phyloP scores from a whole-genome alignment of 2,113 vertebrate genomes.

The Daubentonia madagascariensis region DNA sequence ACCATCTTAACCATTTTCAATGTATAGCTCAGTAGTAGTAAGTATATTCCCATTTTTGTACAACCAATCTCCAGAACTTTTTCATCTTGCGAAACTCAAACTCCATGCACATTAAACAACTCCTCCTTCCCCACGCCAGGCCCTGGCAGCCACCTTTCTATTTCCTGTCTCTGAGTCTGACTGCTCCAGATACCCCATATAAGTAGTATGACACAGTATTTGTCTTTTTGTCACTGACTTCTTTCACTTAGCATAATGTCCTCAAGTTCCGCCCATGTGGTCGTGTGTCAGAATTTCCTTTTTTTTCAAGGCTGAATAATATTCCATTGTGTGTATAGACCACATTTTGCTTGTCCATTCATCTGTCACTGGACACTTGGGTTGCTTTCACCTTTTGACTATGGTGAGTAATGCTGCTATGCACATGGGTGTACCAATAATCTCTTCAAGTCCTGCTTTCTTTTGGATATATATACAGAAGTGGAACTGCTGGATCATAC shows the following conservation, averaged over 20 bases:
- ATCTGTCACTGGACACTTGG: fast-evolving
- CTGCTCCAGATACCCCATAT: fast-evolving
- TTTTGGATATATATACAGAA: neutral
- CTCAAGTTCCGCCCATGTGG: neutral
- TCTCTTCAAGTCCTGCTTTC: neutral
- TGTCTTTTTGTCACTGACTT: neutral
- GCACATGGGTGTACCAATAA: fast-evolving
- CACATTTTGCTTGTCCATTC: neutral
- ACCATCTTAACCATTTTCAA: neutral
- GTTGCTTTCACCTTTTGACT: neutral
- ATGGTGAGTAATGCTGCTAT: fast-evolving
- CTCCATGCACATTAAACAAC: fast-evolving
- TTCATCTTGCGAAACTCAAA: neutral
- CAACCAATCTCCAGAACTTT: neutral
- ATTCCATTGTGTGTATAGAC: fast-evolving
- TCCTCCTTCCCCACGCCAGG: fast-evolving
- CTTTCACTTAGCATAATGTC: neutral
- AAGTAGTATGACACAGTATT: fast-evolving
- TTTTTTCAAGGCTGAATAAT: neutral
- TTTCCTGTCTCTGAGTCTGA: neutral
- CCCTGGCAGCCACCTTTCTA: fast-evolving
- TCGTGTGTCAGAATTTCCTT: fast-evolving
- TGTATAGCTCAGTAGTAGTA: neutral
- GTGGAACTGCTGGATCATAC: fast-evolving
- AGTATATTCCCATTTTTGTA: neutral